Base-by-base conservation (phyloP, 2,888 invertebrate genomes). In the Amorpha juglandis region DNA sequence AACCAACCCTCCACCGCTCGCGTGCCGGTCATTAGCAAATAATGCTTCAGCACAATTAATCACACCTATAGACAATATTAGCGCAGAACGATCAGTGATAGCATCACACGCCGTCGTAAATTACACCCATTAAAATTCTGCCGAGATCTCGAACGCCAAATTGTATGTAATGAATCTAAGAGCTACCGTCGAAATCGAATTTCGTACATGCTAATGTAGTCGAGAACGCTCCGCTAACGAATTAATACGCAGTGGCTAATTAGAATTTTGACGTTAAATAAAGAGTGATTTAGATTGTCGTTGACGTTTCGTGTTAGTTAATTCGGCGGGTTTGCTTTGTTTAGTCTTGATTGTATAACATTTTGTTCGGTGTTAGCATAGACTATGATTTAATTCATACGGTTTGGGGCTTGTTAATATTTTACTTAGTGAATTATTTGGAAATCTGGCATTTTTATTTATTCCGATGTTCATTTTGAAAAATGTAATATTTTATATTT, bases 121-220 rank as follows among this genome's bases (percentile, higher is more conserved):
- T 88, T 86, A 84, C 78, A 79, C 74, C 80, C 85, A 87, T 89
- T 88, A 87, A 83, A 81, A 83, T 85, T 84, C 78, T 78, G 76
- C 78, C 77, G 73, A 77, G 79, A 78, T 81, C 79, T 81, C 75
- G 78, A 84, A 84, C 80, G 81, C 78, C 78, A 82, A 84, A 84
- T 86, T 83, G 83, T 79, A 69, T 71, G 68, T 70, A 69, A 82
- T 81, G 82, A 80, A 80, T 79, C 75, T 78, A 74, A 76, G 72
- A 72, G 77, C 72, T 74, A 71, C 74, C 71, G 69, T 70, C 71
- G 74, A 76, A 79, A 81, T 80, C 78, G 77, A 79, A 79, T 82
- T 81, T 77, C 68, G 74, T 78, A 79, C 75, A 75, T 72, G 73
- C 74, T 78, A 74, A 78, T 76, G 75, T 71, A 72, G 67, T 76